phyloP scores from a whole-genome alignment of 1,140 invertebrate genomes.

The Leptoteleia sp. region DNA sequence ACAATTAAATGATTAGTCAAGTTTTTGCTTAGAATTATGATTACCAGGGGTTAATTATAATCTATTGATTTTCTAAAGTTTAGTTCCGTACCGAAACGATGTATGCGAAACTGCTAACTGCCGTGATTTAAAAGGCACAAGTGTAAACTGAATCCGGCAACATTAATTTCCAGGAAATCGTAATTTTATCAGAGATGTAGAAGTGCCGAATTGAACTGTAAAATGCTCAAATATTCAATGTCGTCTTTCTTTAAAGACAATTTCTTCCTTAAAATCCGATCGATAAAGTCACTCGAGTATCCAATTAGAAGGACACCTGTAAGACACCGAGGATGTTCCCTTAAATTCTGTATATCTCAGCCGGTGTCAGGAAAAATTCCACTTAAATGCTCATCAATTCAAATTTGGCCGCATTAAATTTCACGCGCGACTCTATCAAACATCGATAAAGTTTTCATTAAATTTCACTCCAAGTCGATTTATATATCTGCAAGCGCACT shows the following conservation, averaged over 20 bases:
- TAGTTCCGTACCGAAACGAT: too few species aligned
- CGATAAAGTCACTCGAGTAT: not conserved
- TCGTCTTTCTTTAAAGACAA: not conserved
- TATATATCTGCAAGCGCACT: constrained; percentile 12
- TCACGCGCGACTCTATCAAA: constrained; percentile 22
- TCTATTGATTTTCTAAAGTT: too few species aligned
- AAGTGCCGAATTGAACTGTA: not conserved
- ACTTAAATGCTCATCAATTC: constrained; percentile 32
- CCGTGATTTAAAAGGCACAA: too few species aligned
- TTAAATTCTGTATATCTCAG: not conserved
- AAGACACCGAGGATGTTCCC: not conserved
- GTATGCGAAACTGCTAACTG: too few species aligned
- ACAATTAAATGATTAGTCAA: too few species aligned
- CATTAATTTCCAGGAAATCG: too few species aligned
- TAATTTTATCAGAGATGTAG: not conserved
- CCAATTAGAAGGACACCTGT: constrained; percentile 11
- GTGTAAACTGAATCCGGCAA: too few species aligned
- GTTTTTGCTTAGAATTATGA: too few species aligned
- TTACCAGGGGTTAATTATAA: too few species aligned
- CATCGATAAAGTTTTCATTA: constrained; percentile 28
- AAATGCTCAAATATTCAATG: not conserved
- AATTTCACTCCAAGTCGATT: constrained; percentile 14
- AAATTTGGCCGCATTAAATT: constrained; percentile 27
- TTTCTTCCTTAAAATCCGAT: too few species aligned
- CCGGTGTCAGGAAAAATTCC: constrained; percentile 2